Evolutionary conservation across 2,888 invertebrate genomes (phyloP), one percentile per base, ranked within the genome.

Genomic region (Agrotis clavis): DNA sequence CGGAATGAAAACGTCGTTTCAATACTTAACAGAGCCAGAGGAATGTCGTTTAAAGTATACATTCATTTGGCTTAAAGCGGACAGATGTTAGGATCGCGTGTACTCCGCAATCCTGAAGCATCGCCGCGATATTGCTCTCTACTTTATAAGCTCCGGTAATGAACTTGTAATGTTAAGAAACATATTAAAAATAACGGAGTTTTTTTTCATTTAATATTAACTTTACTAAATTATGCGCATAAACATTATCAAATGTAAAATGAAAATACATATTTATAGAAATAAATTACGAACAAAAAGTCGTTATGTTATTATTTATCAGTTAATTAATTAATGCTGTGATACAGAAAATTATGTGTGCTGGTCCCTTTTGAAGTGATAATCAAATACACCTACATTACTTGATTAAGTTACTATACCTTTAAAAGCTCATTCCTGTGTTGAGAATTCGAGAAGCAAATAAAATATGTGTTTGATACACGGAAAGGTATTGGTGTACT

Each of bases 371-470:
- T 86, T 79, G 85, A 86, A 86, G 88, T 83, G 76, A 90, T 93
- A 94, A 94, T 91, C 82, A 88, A 85, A 87, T 89, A 85, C 74
- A 90, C 87, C 93, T 88, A 93, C 90, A 90, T 89, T 84, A 85
- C 86, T 92, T 91, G 92, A 94, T 94, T 92, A 92, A 91, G 92
- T 91, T 91, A 87, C 90, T 86, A 83, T 78, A 64, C 89, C 88
- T 91, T 92, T 91, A 93, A 92, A 90, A 92, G 90, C 90, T 91
- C 88, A 90, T 90, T 92, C 87, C 86, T 84, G 83, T 80, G 88
- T 90, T 87, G 88, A 91, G 89, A 87, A 88, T 90, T 89, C 85
- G 86, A 85, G 84, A 83, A 82, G 92, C 91, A 94, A 94, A 94
- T 90, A 93, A 88, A 90, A 83, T 86, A 88, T 82, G 82, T 89